Base-by-base conservation (phyloP, 2,888 invertebrate species). In the Tenthredo distinguenda region DNA sequence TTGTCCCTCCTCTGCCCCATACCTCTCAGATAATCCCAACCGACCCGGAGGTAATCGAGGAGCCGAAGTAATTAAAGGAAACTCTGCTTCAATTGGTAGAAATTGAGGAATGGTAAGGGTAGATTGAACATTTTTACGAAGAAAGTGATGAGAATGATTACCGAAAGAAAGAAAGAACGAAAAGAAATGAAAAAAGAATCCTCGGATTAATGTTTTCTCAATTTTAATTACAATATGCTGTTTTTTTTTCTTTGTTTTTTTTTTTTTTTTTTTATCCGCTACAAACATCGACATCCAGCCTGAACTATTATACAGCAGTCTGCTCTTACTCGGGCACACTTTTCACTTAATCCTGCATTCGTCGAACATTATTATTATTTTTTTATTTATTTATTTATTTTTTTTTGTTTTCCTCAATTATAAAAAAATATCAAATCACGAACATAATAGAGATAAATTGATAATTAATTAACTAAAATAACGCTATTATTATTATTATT, bases 251-350 rank as follows among this genome's bases (percentile, higher is more conserved):
- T 87, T 89, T 84, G 77, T 88, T 87, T 90, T 89, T 88, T 90
- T 87, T 87, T 90, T 89, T 88, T 90, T 87, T 88, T 90, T 88
- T 90, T 92, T 92, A 93, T 92, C 90, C 89, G 90, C 93, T 93
- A 93, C 93, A 92, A 93, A 93, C 93, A 93, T 93, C 91, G 92
- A 93, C 92, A 92, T 92, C 91, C 92, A 93, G 92, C 93, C 92
- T 93, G 92, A 93, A 93, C 92, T 93, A 93, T 92, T 91, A 92
- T 90, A 92, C 91, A 92, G 93, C 91, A 92, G 90, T 92, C 90
- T 89, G 90, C 90, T 90, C 90, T 62, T 89, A 88, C 87, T 88
- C 87, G 86, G 85, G 86, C 89, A 87, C 87, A 86, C 86, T 79
- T 86, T 55, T 43, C 37, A 55, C 26, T 55, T 50, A 77, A 81